A percentile compares a stretch with the other conserved stretches of the same genome.
phyloP scores from a whole-genome alignment of 1,140 invertebrate genomes.

The Brachionus asplanchnoidis region DNA sequence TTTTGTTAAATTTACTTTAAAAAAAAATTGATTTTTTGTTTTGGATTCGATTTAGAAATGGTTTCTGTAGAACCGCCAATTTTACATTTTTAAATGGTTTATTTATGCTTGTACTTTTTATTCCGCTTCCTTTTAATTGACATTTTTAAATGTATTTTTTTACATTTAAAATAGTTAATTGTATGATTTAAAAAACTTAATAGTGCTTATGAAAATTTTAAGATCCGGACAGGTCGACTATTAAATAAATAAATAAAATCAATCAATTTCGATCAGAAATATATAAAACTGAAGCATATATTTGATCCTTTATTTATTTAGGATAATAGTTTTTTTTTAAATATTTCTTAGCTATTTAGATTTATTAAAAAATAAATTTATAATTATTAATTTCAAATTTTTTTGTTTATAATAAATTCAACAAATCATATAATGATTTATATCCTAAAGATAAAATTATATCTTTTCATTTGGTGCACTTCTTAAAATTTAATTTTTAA shows the following conservation, averaged over 20 bases:
- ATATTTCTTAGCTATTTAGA: no score
- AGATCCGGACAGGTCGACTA: background rate
- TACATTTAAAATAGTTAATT: background rate
- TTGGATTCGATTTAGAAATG: background rate
- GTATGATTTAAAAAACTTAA: background rate
- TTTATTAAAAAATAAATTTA: no score
- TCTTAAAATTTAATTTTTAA: no score
- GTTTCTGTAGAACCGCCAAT: background rate
- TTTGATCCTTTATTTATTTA: no score
- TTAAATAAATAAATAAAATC: background rate
- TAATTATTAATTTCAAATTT: no score
- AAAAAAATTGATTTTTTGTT: background rate
- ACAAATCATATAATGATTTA: no score
- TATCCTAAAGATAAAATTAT: no score
- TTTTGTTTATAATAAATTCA: no score
- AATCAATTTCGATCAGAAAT: background rate
- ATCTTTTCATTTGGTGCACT: no score
- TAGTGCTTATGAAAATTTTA: background rate
- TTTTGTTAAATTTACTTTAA: background rate
- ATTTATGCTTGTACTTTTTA: background rate
- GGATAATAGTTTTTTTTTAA: no score
- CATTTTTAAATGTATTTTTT: background rate
- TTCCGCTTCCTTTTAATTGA: background rate
- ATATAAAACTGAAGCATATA: no score
- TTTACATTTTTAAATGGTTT: background rate